Evolutionary conservation across 1,140 invertebrate genomes (phyloP), one percentile per base, ranked within the genome.

Genomic region (Yoshiicerus persimilis): DNA sequence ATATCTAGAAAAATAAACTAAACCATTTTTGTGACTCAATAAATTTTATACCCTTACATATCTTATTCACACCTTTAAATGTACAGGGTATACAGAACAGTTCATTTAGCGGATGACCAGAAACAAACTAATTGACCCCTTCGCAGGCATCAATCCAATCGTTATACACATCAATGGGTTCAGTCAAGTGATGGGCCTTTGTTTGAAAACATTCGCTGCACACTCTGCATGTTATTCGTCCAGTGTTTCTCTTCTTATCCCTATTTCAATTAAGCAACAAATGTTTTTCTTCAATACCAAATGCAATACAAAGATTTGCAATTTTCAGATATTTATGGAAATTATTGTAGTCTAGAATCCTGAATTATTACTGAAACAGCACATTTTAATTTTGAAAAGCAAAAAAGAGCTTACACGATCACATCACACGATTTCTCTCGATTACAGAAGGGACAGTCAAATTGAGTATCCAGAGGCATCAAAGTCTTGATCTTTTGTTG

Each of bases 371-470:
- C n/a, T 10, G 5, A 64, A 64, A 5, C n/a, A 64, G 5, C n/a
- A 10, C 56, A 10, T 64, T 41, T 6, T 6, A 64, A 64, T 64
- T 64, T 64, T 10, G 9, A n/a, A 64, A 64, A n/a, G n/a, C n/a
- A 27, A 34, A 75, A 32, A 2, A 16, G 5, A 20, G 27, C 95
- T 95, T 94, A 99, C 98, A 99, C 97, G 95, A 99, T 99, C 62
- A 99, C 99, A 94, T 99, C 98, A 93, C 99, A 99, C 1, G 98
- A 99, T 91, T 98, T 98, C 93, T 99, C 99, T 92, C 99, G 99
- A 93, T 99, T 99, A 93, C 99, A 99, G 94, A 99, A 99, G 5
- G 99, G 99, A 92, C 99, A 99, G 92, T 99, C 99, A 92, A 99
- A 99, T 91, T 98, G 96, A 80, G 96, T 96, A 91, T 99, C 98